Conservation (phyloP, 2,113 vertebrate species). For the Eonycteris spelaea region DNA sequence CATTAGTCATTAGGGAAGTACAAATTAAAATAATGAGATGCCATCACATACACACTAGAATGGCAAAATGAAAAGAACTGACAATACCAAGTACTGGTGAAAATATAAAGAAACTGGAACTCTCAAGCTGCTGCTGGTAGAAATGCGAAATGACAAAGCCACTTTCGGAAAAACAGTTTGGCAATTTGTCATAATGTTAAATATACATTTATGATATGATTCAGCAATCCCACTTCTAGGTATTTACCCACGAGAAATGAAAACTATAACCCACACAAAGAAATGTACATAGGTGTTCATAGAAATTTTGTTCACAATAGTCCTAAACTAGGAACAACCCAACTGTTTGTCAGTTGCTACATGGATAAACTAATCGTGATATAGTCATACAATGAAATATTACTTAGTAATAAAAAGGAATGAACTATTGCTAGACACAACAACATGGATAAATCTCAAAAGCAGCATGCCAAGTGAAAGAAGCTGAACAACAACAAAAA, state of each 20-base stretch:
- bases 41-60: neutral
- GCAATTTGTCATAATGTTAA: neutral
- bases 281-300: neutral
- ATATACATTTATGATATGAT: neutral
- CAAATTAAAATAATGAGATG: neutral
- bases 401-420: neutral
- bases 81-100: neutral
- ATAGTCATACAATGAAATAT: neutral
- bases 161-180: constrained; percentile 31
- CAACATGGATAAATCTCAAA: neutral
- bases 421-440: neutral
- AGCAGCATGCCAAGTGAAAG: neutral
- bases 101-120: neutral
- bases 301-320: neutral
- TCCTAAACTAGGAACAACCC: neutral
- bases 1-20: constrained; percentile 1
- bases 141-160: neutral
- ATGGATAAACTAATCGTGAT: neutral
- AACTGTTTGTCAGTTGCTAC: neutral
- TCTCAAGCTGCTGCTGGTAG: neutral
- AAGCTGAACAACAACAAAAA: neutral
- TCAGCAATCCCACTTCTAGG: neutral
- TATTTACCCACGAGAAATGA: constrained; percentile 1
- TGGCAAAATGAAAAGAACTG: constrained; percentile 4
- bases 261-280: neutral